Conservation (phyloP, 2,888 invertebrate genomes). For the Metacarcinus magister region DNA sequence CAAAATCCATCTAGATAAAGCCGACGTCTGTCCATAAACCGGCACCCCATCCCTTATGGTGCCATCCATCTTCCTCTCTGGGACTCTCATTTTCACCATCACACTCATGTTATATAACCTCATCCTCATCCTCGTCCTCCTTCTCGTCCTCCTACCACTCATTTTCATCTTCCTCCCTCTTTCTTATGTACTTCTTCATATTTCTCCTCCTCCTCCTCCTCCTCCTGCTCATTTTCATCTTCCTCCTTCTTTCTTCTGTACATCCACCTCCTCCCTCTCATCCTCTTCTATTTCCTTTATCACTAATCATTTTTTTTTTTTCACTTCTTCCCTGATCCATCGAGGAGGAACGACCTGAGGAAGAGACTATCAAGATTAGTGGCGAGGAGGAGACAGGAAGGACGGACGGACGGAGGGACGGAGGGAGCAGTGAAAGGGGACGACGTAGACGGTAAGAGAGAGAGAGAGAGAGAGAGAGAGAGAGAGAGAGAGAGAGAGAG, state of each 20-base stretch:
- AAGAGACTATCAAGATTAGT: background rate
- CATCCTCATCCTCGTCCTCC: background rate
- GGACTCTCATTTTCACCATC: slow-evolving; percentile 16
- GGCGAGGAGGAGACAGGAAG: background rate
- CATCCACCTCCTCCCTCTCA: background rate
- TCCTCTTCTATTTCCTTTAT: background rate
- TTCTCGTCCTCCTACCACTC: background rate
- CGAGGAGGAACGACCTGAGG: background rate
- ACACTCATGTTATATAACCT: background rate
- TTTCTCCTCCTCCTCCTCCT: background rate
- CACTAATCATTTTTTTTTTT: background rate
- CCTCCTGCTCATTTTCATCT: background rate
- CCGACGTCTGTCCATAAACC: slow-evolving; percentile 6
- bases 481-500: slow-evolving; percentile 21
- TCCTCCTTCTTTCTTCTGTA: background rate
- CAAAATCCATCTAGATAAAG: slow-evolving; percentile 34
- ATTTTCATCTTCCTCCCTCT: background rate
- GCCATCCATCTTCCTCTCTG: background rate
- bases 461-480: background rate
- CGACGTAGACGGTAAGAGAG: background rate
- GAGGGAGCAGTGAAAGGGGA: background rate
- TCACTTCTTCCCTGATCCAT: background rate
- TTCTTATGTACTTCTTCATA: background rate
- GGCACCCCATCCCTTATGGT: background rate
- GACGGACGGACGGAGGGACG: background rate